A percentile compares a stretch with the other conserved stretches of the same genome.
phyloP scores from a whole-genome alignment of 2,888 invertebrate genomes.

The Synergus itoensis region DNA sequence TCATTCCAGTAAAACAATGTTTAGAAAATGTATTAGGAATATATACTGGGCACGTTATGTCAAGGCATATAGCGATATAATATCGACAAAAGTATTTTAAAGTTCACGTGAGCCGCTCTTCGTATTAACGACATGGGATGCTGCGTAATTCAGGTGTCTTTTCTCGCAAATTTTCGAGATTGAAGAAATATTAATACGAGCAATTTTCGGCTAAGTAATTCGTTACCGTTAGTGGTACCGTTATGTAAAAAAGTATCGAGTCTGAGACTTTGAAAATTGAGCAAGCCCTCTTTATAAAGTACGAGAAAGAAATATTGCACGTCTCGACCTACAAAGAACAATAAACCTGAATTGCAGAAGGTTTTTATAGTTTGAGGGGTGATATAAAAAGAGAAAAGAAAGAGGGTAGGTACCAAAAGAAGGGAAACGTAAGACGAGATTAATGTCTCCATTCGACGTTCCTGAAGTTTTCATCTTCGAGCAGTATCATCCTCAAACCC shows the following conservation, averaged over 20 bases:
- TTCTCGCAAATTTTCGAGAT: background rate
- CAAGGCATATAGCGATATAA: background rate
- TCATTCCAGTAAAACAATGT: constrained; percentile 1
- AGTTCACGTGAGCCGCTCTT: background rate
- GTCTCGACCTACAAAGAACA: background rate
- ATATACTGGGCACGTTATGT: background rate
- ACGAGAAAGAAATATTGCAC: background rate
- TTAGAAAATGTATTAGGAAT: background rate
- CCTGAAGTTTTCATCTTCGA: constrained; percentile 54
- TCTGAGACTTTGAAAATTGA: background rate
- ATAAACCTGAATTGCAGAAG: background rate
- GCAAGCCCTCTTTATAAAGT: background rate
- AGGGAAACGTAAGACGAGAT: constrained; percentile 45
- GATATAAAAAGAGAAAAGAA: background rate
- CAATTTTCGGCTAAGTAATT: background rate
- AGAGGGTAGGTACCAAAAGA: constrained; percentile 21
- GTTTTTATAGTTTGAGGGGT: background rate
- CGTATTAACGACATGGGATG: background rate
- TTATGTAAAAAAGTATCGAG: background rate
- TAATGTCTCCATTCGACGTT: constrained; percentile 56
- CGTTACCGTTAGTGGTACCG: background rate
- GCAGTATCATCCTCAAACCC: constrained; percentile 42
- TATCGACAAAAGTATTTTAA: constrained; percentile 1
- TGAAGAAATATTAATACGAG: background rate
- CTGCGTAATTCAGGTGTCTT: background rate